Evolutionary conservation across 2,888 invertebrate genomes (phyloP).

Genomic region (Dichetophora obliterata): DNA sequence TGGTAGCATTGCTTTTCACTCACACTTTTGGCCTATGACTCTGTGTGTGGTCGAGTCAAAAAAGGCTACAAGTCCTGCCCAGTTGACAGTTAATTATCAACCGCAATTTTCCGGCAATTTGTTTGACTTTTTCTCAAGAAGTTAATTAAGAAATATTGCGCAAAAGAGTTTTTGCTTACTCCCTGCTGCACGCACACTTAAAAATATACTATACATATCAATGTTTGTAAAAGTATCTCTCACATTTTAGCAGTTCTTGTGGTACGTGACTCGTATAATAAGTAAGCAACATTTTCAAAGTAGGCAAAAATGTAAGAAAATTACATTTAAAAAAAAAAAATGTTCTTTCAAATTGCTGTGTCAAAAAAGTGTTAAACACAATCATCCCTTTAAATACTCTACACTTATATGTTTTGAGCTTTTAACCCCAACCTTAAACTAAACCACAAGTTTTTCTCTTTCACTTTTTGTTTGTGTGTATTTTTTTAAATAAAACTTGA

Average conservation of each 20-base stretch:
- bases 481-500: no score
- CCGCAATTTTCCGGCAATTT: constrained; percentile 51
- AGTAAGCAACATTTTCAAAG: neutral
- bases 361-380: no score
- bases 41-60: neutral
- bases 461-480: no score
- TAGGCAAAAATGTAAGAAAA: no score
- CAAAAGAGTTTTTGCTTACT: neutral
- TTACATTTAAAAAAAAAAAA: no score
- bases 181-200: neutral
- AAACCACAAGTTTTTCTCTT: no score
- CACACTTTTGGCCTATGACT: neutral
- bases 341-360: no score
- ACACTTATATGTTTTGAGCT: no score
- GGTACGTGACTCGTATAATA: constrained; percentile 44
- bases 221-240: neutral
- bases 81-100: constrained; percentile 53
- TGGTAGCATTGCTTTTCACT: neutral
- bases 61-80: constrained; percentile 32
- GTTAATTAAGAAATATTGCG: constrained; percentile 54
- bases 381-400: no score
- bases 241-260: neutral
- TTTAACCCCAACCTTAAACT: no score
- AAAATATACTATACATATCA: neutral
- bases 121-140: constrained; percentile 52